Percentiles rank a stretch among this genome's conserved stretches.
Conservation (phyloP, 2,113 vertebrate species). For the Centrocercus urophasianus region DNA sequence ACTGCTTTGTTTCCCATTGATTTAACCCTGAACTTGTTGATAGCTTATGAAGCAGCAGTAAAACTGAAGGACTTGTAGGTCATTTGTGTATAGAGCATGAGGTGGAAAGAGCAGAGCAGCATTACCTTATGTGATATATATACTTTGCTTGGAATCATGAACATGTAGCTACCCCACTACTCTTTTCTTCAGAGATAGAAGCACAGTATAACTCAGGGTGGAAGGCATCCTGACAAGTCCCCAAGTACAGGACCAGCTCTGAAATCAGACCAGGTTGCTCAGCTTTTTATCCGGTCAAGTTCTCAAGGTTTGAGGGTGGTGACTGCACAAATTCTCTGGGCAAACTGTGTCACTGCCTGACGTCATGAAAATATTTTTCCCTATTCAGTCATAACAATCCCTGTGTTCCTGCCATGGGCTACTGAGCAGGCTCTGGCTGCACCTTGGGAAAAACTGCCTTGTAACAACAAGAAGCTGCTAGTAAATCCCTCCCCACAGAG, state of each 20-base stretch:
- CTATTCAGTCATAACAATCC: not conserved
- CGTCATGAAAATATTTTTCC: not conserved
- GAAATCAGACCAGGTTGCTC: not conserved
- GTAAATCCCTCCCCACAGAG: not conserved
- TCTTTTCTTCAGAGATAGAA: not conserved
- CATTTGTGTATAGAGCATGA: not conserved
- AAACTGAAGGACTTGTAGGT: constrained; percentile 40
- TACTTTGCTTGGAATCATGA: not conserved
- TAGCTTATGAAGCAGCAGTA: constrained; percentile 25
- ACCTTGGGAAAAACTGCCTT: not conserved
- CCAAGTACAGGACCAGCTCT: not conserved
- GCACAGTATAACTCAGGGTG: not conserved
- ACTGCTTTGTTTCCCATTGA: constrained; percentile 38
- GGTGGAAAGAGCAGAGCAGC: not conserved
- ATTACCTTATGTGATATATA: constrained; percentile 6
- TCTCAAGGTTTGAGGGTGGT: not conserved
- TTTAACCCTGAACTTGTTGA: constrained; percentile 26
- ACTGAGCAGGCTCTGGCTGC: not conserved
- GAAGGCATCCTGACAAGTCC: not conserved
- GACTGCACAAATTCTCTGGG: not conserved
- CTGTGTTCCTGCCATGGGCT: not conserved
- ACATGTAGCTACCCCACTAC: not conserved
- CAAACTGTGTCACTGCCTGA: not conserved
- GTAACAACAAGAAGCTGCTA: not conserved
- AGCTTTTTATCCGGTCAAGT: not conserved